phyloP scores from a whole-genome alignment of 2,888 invertebrate species.

The Bugulina stolonifera region DNA sequence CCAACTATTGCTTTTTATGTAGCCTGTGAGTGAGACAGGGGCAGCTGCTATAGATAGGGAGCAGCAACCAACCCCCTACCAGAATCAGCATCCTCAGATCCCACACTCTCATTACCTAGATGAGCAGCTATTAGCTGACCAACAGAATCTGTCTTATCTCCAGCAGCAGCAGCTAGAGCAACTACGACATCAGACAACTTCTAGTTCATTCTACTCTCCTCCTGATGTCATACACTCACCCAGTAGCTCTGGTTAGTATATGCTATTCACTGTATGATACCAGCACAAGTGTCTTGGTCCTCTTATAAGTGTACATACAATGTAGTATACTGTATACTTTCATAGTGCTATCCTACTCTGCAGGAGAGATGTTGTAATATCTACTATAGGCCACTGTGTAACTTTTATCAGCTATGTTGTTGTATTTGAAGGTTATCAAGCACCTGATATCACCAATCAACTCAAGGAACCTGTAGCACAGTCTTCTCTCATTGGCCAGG shows the following conservation, averaged over 20 bases:
- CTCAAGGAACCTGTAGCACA: neutral
- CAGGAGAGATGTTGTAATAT: too few relatives aligned
- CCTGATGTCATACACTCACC: neutral
- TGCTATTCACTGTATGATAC: too few relatives aligned
- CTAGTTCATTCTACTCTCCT: too few relatives aligned
- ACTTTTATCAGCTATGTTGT: too few relatives aligned
- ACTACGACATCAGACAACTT: too few relatives aligned
- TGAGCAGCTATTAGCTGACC: neutral
- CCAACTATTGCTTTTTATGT: too few relatives aligned
- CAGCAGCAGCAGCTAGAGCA: neutral
- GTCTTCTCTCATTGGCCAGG: too few relatives aligned
- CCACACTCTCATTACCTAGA: neutral
- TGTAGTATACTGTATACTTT: too few relatives aligned
- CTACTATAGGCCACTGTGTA: too few relatives aligned
- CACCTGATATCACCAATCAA: neutral
- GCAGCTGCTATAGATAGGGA: slow-evolving; percentile 9
- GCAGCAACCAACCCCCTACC: slow-evolving; percentile 20
- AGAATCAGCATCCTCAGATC: neutral
- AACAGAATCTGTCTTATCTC: neutral
- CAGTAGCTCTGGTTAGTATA: neutral
- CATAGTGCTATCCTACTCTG: too few relatives aligned
- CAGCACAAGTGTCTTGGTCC: too few relatives aligned
- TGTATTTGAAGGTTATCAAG: neutral
- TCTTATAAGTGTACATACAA: too few relatives aligned
- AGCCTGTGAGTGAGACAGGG: neutral